Base-by-base conservation (phyloP, 2,113 vertebrate genomes). In the Grammomys dolichurus region DNA sequence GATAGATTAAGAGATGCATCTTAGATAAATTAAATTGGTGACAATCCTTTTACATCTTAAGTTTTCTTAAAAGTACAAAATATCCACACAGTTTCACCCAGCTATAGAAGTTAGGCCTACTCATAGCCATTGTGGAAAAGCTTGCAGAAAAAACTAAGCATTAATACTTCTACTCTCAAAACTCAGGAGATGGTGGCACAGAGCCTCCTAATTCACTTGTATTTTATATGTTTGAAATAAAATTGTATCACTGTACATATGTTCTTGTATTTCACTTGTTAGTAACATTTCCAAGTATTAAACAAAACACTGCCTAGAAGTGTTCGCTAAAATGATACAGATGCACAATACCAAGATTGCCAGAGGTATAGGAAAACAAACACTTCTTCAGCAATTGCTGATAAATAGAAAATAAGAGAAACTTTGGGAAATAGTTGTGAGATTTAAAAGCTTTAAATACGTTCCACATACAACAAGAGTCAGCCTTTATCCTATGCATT, bases 111-210 rank as follows among this genome's bases (percentile, higher is more conserved):
- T 60, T 80, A 26, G 63, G 36, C 28, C 51, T 94, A 7, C 72
- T 93, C 19, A 70, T 75, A 95, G 72, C 65, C 77, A 73, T 72
- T 93, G 56, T 84, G 87, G 73, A 97, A 94, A 96, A 96, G 36
- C 24, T 88, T 77, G 48, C 26, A 95, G 91, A 84, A 93, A 31
- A 94, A 93, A 95, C 78, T 88, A 88, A 96, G 20, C 40, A n/a
- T 91, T 46, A 17, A 88, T 54, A 48, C 51, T 93, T 80, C 67
- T 3, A 33, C 89, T 89, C 77, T 92, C 31, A 58, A 76, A 56
- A 93, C 40, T n/a, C 60, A 94, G 60, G 60, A 40, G 89, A 95
- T 88, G 51, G 92, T 87, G 51, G 20, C 65, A 87, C 63, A 43
- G 82, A 78, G 69, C 69, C 48, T 87, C 22, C 89, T 91, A 92